Evolutionary conservation across 2,113 vertebrate genomes (phyloP), one percentile per base, ranked within the genome.

Genomic region (Chascanopsetta lugubris): DNA sequence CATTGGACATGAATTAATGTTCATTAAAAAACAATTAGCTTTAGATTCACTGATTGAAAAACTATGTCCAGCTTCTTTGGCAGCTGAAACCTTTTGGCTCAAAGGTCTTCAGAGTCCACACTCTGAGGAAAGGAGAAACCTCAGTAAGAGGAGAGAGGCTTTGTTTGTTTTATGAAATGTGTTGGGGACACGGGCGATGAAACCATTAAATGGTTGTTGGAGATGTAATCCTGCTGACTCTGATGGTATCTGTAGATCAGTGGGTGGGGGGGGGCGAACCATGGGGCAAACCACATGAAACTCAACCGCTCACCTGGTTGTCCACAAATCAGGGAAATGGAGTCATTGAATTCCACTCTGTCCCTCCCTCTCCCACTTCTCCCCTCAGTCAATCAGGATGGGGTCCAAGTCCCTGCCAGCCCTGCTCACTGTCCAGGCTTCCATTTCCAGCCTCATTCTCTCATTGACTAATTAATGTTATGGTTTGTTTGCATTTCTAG

Each of bases 401-500:
- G 15, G 29, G 50, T 87, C 87, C 83, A 89, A 84, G 57, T 75
- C 69, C 83, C 17, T 76, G 78, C 75, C 55, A 69, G 63, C 27
- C 22, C 71, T 5, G 24, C 76, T 74, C 70, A 69, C 75, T 50
- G 53, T 55, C 85, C 57, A 74, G 51, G 75, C 82, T 84, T 77
- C 77, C 69, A 85, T 86, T 89, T 86, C 75, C 77, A 83, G 69
- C 40, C 64, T 59, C 69, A 66, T 84, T 84, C 76, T 88, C 73
- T 77, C 17, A 55, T 80, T 84, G 87, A 87, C 82, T 90, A 90
- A 91, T 90, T 90, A 84, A 66, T 90, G 89, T 92, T 89, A 90
- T 91, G 88, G 87, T 86, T 90, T 88, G 85, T 90, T 91, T 82
- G 84, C 76, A 74, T 88, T 89, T 85, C 78, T 90, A 82, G 87